Percentiles rank a stretch among this genome's conserved stretches.
Conservation (phyloP, 2,113 vertebrate genomes). For the Ovis canadensis region DNA sequence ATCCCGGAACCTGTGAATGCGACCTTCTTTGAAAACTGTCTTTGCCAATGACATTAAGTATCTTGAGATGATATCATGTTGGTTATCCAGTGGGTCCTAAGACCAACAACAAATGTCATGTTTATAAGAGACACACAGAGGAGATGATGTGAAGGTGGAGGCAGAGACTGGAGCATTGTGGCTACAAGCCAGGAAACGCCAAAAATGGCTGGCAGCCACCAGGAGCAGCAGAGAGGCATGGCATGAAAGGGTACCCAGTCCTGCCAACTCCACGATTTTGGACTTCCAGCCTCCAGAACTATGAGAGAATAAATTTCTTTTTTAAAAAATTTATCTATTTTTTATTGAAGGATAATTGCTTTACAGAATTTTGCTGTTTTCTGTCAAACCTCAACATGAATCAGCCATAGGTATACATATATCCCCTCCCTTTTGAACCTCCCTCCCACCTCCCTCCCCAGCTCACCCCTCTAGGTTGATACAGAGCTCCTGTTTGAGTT, state of each 20-base stretch:
- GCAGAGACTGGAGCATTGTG: neutral
- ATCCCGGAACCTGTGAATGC: neutral
- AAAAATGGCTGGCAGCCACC: neutral
- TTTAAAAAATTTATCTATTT: neutral
- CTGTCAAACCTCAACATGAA: neutral
- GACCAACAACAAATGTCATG: neutral
- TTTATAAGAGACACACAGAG: neutral
- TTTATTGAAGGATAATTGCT: neutral
- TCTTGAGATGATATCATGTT: neutral
- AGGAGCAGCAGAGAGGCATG: neutral
- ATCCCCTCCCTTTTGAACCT: neutral
- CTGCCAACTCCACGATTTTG: rapidly evolving
- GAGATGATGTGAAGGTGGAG: neutral
- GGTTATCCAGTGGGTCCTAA: neutral
- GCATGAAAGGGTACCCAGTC: neutral
- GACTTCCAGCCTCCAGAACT: neutral
- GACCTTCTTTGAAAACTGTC: neutral
- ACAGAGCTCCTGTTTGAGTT: neutral
- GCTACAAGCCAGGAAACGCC: too few relatives aligned
- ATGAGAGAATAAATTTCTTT: neutral
- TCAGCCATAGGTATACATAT: neutral
- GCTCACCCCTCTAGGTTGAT: neutral
- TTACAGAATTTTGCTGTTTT: neutral
- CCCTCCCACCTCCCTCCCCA: neutral
- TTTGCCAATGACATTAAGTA: neutral